Conservation (phyloP, 2,113 vertebrate genomes). For the Scomber japonicus region DNA sequence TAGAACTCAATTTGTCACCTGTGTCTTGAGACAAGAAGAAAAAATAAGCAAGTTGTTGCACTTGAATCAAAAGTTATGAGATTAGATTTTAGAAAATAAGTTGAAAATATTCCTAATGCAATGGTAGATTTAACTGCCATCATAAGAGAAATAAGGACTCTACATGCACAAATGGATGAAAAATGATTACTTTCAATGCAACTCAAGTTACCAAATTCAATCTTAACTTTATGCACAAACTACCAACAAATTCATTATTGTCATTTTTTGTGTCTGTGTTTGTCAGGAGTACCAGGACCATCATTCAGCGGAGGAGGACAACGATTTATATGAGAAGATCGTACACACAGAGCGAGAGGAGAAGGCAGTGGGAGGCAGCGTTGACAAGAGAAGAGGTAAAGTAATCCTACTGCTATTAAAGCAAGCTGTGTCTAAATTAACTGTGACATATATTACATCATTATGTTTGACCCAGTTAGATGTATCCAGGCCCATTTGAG, state of each 20-base stretch:
- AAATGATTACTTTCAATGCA: too few species aligned
- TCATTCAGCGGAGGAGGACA: constrained; percentile 77
- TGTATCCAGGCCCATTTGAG: not conserved
- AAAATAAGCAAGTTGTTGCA: too few species aligned
- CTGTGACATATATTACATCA: not conserved
- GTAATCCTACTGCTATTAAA: not conserved
- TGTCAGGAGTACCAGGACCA: constrained; percentile 80
- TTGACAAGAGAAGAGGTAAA: constrained; percentile 82
- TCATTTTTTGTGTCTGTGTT: not conserved
- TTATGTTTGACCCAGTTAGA: not conserved
- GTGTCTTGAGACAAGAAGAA: too few species aligned
- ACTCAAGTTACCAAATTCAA: too few species aligned
- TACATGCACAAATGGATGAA: too few species aligned
- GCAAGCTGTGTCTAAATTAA: not conserved
- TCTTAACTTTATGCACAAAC: too few species aligned
- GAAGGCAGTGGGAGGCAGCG: not conserved
- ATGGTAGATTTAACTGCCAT: not conserved
- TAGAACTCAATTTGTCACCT: too few species aligned
- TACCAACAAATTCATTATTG: too few species aligned
- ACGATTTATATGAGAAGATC: constrained; percentile 85
- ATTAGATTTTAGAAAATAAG: too few species aligned
- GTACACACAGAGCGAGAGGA: constrained; percentile 79
- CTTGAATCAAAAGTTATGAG: too few species aligned
- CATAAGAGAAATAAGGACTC: too few species aligned
- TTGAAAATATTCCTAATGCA: not conserved